phyloP scores from a whole-genome alignment of 2,113 vertebrate species.

The Plecturocebus donacophilus region DNA sequence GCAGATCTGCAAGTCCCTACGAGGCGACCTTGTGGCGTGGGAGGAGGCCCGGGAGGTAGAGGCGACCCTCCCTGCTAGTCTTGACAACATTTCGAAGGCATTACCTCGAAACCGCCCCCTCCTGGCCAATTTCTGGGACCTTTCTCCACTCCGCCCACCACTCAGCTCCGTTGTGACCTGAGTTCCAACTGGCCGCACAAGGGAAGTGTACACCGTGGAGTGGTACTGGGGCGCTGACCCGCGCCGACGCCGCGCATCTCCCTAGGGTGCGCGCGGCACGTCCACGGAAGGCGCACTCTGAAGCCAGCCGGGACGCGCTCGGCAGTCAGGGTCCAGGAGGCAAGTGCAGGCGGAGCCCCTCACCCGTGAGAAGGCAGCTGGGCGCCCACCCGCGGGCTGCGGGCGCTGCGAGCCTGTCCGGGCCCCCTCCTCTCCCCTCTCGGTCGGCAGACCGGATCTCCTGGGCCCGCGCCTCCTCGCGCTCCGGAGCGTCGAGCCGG shows the following conservation, averaged over 20 bases:
- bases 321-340: background rate
- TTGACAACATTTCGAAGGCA: background rate
- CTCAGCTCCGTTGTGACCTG: no score
- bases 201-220: accelerated
- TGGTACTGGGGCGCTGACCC: accelerated
- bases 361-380: background rate
- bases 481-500: background rate
- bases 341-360: background rate
- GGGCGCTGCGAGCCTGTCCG: no score
- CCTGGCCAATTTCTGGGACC: background rate
- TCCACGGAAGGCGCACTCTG: background rate
- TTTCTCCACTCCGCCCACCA: background rate
- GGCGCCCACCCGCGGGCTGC: background rate
- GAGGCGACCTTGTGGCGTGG: no score
- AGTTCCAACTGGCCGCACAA: accelerated
- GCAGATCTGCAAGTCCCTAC: background rate
- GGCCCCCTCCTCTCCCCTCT: background rate
- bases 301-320: background rate
- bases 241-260: accelerated
- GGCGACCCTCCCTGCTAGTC: background rate
- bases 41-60: background rate
- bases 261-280: background rate
- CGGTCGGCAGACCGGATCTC: background rate
- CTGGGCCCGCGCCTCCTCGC: accelerated
- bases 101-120: background rate